phyloP scores from a whole-genome alignment of 2,888 invertebrate species.

The Drosophila multiciliata region DNA sequence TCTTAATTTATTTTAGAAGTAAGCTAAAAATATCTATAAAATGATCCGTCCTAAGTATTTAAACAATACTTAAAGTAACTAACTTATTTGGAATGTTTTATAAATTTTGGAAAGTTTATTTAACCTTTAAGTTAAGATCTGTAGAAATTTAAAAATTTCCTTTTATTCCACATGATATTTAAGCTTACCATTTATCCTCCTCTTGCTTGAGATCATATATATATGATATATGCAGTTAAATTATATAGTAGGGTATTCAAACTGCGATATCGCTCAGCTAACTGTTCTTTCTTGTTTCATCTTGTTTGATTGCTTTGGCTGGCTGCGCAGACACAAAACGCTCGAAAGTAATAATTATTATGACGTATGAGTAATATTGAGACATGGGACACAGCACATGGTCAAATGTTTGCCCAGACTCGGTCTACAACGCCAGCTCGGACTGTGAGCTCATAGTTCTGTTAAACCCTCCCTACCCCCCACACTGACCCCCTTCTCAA shows the following conservation, averaged over 20 bases:
- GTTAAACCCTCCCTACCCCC: background rate
- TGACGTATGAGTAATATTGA: slow-evolving; percentile 77
- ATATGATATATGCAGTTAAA: background rate
- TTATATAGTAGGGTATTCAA: slow-evolving; percentile 18
- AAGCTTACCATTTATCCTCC: background rate
- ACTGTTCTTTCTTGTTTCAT: slow-evolving; percentile 44
- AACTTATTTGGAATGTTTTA: background rate
- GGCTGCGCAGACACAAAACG: slow-evolving; percentile 42
- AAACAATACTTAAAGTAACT: too few relatives aligned
- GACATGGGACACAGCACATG: slow-evolving; percentile 36
- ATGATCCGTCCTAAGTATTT: background rate
- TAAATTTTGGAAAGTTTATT: background rate
- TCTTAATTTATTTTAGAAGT: background rate
- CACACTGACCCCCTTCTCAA: background rate
- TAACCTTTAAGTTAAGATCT: background rate
- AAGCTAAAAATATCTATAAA: background rate
- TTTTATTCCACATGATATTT: background rate
- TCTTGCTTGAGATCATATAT: background rate
- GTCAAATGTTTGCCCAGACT: slow-evolving; percentile 62
- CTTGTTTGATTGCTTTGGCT: slow-evolving; percentile 51
- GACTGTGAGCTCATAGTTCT: slow-evolving; percentile 25
- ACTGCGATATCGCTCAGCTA: background rate
- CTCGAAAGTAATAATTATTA: slow-evolving; percentile 33
- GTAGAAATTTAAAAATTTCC: background rate
- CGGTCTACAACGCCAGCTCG: slow-evolving; percentile 17